Base-by-base conservation (phyloP, 1,140 invertebrate genomes). In the Ptiloglossa arizonensis region DNA sequence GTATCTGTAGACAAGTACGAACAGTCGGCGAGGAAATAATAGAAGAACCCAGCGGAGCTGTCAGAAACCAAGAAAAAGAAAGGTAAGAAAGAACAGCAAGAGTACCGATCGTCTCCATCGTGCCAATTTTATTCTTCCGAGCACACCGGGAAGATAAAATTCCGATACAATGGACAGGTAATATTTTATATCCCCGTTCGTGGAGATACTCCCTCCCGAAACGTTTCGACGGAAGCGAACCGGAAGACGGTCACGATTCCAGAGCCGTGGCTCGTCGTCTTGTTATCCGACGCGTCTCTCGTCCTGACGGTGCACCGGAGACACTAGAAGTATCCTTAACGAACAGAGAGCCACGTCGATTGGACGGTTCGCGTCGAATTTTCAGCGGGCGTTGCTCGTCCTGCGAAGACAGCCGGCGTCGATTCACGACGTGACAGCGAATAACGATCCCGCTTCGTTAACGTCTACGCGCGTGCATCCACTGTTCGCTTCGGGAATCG, bases 381-480 rank as follows among this genome's bases (percentile, higher is more conserved):
- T n/a, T 62, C 56, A 72, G 13, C 69, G 15, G n/a, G 5, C 67
- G 54, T 22, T 29, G 19, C 27, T 70, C 38, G 52, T n/a, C 38
- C 35, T 29, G 4, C 29, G 17, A 35, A 59, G 70, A 62, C 52
- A 44, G 59, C 29, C 46, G 17, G 17, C 59, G 19, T 22, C 59
- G 32, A 62, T 24, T 41, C 35, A 6, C 19, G 17, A n/a, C 29
- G 46, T 66, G 46, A 27, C 62, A 67, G 52, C 63, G 63, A 67
- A 8, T 57, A 67, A 57, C 62, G 62, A 67, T 67, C 48, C 35
- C 2, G 38, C 38, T 67, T 75, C 72, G 72, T 75, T 67, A 67
- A 29, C 50, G 32, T 5, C 50, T 41, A n/a, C n/a, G n/a, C 62
- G 32, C 62, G 62, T 17, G 32, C 62, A 67, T 57, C 41, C 62